A percentile compares a stretch with the other conserved stretches of the same genome.
Conservation (phyloP, 2,113 vertebrate genomes). For the Gopherus flavomarginatus region DNA sequence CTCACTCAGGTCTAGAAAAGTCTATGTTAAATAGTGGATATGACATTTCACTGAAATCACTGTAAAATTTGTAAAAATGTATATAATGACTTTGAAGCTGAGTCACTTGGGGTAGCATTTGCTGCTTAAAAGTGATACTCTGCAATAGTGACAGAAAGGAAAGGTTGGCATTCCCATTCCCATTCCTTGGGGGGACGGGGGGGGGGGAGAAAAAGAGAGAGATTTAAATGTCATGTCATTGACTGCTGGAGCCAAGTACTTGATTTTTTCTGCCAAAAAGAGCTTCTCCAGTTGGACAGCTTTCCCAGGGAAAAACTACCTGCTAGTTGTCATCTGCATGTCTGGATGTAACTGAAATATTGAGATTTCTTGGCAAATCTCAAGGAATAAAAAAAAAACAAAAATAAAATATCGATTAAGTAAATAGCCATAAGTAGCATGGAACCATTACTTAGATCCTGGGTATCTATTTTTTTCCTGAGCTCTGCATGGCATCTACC, state of each 20-base stretch:
- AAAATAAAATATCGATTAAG: slow-evolving; percentile 4
- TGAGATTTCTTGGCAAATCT: slow-evolving; percentile 16
- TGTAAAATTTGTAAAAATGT: not conserved
- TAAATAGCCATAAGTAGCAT: not conserved
- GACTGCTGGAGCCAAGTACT: not conserved
- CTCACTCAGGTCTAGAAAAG: not conserved
- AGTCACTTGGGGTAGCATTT: not conserved
- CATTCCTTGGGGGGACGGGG: not conserved
- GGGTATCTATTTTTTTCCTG: not conserved
- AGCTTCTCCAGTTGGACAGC: not conserved
- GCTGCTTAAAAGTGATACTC: not conserved
- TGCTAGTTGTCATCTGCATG: not conserved
- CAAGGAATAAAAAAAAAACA: not conserved
- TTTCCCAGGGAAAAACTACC: slow-evolving; percentile 18
- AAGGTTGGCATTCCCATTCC: not conserved
- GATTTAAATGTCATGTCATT: not conserved
- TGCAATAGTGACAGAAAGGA: not conserved
- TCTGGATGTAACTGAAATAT: not conserved
- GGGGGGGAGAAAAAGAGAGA: not conserved
- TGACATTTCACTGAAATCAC: not conserved
- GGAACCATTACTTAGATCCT: slow-evolving; percentile 7
- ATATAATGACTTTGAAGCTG: not conserved
- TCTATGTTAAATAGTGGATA: not conserved
- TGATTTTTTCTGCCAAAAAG: not conserved
- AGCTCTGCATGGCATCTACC: not conserved